A percentile compares a stretch with the other conserved stretches of the same genome.
These are phyloP conservation scores for Gulo gulo DNA, from an alignment of 2,113 vertebrate species.

Conservation along the genomic window DNA sequence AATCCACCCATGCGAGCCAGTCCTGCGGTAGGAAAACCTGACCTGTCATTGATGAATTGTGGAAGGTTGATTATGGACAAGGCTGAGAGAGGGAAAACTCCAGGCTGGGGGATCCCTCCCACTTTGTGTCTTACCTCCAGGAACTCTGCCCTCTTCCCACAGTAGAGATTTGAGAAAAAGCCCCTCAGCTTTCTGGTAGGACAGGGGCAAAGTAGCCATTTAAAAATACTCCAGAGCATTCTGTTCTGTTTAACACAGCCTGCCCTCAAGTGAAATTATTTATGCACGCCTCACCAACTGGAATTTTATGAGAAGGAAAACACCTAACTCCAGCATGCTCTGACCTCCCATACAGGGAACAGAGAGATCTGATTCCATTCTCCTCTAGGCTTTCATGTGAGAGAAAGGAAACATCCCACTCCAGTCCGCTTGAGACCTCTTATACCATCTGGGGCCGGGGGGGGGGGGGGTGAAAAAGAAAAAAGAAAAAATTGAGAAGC, in stretches of 20 bases:
- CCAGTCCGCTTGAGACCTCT: background rate
- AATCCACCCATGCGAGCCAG: background rate
- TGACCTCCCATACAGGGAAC: background rate
- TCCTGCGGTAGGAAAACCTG: background rate
- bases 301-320: background rate
- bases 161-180: background rate
- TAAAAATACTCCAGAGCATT: background rate
- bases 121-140: background rate
- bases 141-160: background rate
- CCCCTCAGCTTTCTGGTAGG: background rate
- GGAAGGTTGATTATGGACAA: background rate
- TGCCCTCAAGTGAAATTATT: background rate
- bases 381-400: background rate
- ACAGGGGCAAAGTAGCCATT: background rate
- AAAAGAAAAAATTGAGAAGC: background rate
- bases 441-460: background rate
- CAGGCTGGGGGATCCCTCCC: background rate
- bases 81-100: background rate
- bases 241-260: background rate
- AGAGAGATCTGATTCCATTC: background rate
- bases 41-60: background rate
- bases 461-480: background rate
- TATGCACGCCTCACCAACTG: too few species aligned
- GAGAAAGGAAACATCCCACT: background rate
- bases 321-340: background rate